A percentile compares a stretch with the other conserved stretches of the same genome.
These are phyloP conservation scores for Drosophila lacertosa DNA, from an alignment of 1,140 invertebrate genomes.

Conservation along the genomic window DNA sequence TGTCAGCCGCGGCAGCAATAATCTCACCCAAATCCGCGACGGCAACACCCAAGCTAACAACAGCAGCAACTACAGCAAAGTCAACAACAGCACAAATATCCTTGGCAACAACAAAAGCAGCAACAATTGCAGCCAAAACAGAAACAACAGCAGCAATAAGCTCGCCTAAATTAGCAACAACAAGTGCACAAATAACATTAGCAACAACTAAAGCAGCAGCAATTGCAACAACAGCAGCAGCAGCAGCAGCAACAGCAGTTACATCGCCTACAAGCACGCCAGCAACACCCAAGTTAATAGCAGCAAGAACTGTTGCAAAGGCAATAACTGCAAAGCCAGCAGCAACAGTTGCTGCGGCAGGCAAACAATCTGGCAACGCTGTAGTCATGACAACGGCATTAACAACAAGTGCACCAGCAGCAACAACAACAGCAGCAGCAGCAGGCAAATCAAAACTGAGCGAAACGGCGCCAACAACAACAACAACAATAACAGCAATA, in stretches of 20 bases:
- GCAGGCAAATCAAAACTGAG: constrained; percentile 48
- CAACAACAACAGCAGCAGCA: constrained; percentile 36
- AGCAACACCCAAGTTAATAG: constrained; percentile 7
- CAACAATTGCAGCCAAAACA: too few species aligned
- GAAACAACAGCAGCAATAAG: constrained; percentile 19
- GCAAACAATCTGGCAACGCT: constrained; percentile 39
- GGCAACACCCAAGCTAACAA: constrained; percentile 8
- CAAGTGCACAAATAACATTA: too few species aligned
- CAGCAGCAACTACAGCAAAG: constrained; percentile 9
- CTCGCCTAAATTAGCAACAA: constrained; percentile 18
- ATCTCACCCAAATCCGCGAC: constrained; percentile 10
- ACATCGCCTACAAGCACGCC: background rate
- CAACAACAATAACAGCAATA: constrained; percentile 21
- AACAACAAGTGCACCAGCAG: constrained; percentile 29
- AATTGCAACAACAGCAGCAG: background rate
- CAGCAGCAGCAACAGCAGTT: constrained; percentile 16
- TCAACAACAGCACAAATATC: constrained; percentile 23
- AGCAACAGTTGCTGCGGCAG: constrained; percentile 30
- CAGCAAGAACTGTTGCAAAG: constrained; percentile 11
- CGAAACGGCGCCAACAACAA: constrained; percentile 28
- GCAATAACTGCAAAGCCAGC: constrained; percentile 6
- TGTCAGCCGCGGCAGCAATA: constrained; percentile 8
- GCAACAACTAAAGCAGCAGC: background rate
- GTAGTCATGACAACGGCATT: constrained; percentile 36
- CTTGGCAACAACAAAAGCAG: constrained; percentile 37